phyloP scores from a whole-genome alignment of 2,113 vertebrate species.

The Propithecus coquereli region DNA sequence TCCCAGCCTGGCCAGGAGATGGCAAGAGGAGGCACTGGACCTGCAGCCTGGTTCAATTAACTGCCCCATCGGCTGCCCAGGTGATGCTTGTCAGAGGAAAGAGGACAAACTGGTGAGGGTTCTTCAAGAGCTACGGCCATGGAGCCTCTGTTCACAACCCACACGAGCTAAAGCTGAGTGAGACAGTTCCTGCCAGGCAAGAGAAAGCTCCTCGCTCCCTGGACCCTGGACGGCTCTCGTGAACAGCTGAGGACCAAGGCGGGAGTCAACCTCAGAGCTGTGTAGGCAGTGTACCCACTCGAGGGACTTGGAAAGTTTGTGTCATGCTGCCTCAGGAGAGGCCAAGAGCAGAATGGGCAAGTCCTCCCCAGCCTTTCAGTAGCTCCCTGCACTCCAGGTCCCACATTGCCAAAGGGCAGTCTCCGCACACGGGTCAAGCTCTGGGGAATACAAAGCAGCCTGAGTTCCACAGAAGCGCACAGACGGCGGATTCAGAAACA shows the following conservation, averaged over 20 bases:
- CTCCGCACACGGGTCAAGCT: constrained; percentile 58
- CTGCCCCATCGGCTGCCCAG: constrained; percentile 1
- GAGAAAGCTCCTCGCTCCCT: neutral
- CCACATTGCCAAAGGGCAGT: neutral
- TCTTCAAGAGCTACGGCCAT: constrained; percentile 66
- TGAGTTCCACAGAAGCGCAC: constrained; percentile 71
- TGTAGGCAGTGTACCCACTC: neutral
- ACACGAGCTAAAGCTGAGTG: constrained; percentile 56
- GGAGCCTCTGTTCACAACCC: constrained; percentile 48
- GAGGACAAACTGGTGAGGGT: constrained; percentile 30
- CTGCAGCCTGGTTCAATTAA: neutral
- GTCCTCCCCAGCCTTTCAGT: neutral
- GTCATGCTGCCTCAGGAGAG: neutral
- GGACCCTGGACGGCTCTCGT: neutral
- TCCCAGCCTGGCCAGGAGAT: neutral
- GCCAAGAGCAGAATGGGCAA: neutral
- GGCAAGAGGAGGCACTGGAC: constrained; percentile 8
- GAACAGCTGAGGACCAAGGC: neutral
- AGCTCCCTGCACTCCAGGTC: constrained; percentile 13
- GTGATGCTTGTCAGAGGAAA: neutral
- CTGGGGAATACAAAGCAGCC: constrained; percentile 69
- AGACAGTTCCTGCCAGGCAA: neutral
- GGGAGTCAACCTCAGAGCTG: neutral
- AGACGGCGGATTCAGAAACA: constrained; percentile 71
- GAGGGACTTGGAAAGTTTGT: neutral